A percentile compares a stretch with the other conserved stretches of the same genome.
phyloP scores from a whole-genome alignment of 2,797 vertebrate species.

The Scleropages formosus region DNA sequence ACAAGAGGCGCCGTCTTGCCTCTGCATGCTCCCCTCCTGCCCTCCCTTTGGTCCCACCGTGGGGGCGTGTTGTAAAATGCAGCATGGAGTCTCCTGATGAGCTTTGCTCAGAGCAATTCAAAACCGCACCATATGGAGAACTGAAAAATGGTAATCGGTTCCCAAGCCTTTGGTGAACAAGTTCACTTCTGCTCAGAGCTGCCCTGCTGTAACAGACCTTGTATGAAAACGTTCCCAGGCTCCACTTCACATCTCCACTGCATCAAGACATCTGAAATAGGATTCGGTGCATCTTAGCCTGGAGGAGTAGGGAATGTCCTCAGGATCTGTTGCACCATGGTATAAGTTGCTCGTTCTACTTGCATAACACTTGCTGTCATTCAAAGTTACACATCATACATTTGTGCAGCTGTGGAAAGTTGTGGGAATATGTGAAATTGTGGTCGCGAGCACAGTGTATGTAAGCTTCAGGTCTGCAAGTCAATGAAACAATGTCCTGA shows the following conservation, averaged over 20 bases:
- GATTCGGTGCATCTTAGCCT: too few relatives aligned
- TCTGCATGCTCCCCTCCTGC: neutral
- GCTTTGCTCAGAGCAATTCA: neutral
- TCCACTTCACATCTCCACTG: neutral
- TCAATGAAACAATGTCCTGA: neutral
- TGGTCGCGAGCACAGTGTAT: neutral
- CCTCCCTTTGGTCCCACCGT: neutral
- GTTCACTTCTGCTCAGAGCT: neutral
- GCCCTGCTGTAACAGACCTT: neutral
- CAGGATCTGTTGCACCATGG: too few relatives aligned
- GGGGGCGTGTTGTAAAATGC: neutral
- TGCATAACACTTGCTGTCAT: too few relatives aligned
- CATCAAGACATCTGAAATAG: neutral
- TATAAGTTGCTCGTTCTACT: too few relatives aligned
- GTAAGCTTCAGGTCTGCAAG: neutral
- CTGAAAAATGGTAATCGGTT: neutral
- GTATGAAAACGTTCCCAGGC: neutral
- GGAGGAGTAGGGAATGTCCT: too few relatives aligned
- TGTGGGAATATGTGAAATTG: too few relatives aligned
- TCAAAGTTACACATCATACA: too few relatives aligned
- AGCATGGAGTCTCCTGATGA: neutral
- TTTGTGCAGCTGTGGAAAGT: too few relatives aligned
- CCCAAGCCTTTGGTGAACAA: neutral
- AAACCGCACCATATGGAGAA: slow-evolving; percentile 4
- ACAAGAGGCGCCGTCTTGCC: neutral